Evolutionary conservation across 2,888 invertebrate species (phyloP).

Genomic region (Chrysomela aeneicollis): DNA sequence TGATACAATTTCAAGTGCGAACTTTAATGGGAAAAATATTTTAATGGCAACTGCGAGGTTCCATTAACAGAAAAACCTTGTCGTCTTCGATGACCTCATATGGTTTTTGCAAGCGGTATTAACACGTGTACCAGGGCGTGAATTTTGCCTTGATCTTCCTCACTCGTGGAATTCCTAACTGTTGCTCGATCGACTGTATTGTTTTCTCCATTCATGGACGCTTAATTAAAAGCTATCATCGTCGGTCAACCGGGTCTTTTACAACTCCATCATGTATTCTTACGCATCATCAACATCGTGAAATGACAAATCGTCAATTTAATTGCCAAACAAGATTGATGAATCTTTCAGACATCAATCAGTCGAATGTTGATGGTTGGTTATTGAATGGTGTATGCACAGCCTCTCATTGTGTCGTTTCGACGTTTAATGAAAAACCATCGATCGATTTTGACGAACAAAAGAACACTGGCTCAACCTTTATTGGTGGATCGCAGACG

Average conservation of each 20-base stretch:
- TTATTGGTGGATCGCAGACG: background rate
- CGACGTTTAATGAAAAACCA: background rate
- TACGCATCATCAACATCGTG: no score
- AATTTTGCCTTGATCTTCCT: background rate
- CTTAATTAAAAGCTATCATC: background rate
- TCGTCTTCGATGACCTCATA: background rate
- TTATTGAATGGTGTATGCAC: background rate
- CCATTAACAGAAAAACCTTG: no score
- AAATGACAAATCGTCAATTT: no score
- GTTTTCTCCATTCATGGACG: background rate
- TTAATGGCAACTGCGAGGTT: no score
- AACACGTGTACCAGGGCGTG: no score
- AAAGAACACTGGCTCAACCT: background rate
- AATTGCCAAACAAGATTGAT: background rate
- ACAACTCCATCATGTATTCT: no score
- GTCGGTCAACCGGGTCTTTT: no score
- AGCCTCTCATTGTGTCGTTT: background rate
- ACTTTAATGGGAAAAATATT: no score
- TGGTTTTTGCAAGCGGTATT: background rate
- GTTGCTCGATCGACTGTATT: background rate
- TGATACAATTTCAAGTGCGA: no score
- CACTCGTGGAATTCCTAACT: background rate
- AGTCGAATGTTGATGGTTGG: background rate
- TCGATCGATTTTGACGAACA: background rate
- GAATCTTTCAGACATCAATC: background rate